Evolutionary conservation across 2,888 invertebrate species (phyloP).

Genomic region (Pardosa pseudoannulata): DNA sequence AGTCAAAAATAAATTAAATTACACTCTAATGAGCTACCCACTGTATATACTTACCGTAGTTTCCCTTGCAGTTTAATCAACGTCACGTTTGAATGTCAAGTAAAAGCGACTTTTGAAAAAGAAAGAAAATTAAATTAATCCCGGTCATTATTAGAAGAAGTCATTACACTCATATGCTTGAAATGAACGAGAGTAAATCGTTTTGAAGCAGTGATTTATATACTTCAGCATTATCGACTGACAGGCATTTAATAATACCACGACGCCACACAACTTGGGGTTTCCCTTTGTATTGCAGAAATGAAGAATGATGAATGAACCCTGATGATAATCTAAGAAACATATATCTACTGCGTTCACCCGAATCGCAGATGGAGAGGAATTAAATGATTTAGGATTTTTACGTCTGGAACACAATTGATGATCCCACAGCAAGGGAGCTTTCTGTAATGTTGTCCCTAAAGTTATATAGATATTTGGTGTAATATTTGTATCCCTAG

Average conservation of each 20-base stretch:
- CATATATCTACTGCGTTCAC: slow-evolving; percentile 43
- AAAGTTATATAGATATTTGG: neutral
- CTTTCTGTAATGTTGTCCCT: neutral
- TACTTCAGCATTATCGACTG: slow-evolving; percentile 34
- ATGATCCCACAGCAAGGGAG: neutral
- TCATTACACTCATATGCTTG: neutral
- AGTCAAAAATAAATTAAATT: too few species aligned
- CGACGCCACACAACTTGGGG: slow-evolving; percentile 14
- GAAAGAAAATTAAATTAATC: neutral
- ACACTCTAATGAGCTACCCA: too few species aligned
- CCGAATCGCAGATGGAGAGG: slow-evolving; percentile 28
- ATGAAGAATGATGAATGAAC: slow-evolving; percentile 67
- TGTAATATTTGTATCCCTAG: too few species aligned
- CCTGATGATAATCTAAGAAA: slow-evolving; percentile 64
- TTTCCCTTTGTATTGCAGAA: slow-evolving; percentile 52
- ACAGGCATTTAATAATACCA: slow-evolving; percentile 66
- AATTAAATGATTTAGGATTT: slow-evolving; percentile 47
- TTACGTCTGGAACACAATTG: neutral
- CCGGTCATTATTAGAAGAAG: neutral
- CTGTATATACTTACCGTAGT: too few species aligned
- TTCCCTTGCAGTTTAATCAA: too few species aligned
- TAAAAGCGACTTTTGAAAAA: too few species aligned
- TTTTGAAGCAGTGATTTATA: slow-evolving; percentile 48
- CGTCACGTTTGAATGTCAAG: too few species aligned
- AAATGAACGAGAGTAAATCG: neutral